Base-by-base conservation (phyloP, 2,113 vertebrate genomes). In the Acanthisitta chloris region DNA sequence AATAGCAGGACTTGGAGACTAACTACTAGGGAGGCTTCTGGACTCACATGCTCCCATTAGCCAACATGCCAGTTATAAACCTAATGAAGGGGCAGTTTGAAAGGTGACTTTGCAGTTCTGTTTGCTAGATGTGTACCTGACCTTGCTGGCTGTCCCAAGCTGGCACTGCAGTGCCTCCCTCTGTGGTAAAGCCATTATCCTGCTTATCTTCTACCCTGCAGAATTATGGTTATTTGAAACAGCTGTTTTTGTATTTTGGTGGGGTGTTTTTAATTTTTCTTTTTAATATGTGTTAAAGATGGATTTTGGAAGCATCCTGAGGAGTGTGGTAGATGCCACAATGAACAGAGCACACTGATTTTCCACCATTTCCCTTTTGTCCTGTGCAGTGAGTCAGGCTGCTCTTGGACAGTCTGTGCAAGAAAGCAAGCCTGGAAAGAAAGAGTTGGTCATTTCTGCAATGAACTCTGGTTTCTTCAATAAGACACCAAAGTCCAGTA, bases 331-430 rank as follows among this genome's bases (percentile, higher is more conserved):
- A 40, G 24, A 36, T 65, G 21, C 21, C 64, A 57, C 36, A 66
- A 66, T 5, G 24, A 40, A 26, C 3, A 52, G 36, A 36, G 17
- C 7, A 54, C 33, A 34, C 10, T 4, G 6, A 42, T 78, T 70
- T 90, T 40, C 26, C 21, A 48, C 52, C 12, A 17, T 46, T 59
- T 88, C 40, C 17, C 29, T 80, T 90, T 57, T 15, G 11, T 24
- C 15, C 25, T 17, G 31, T 23, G 46, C 33, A 83, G 43, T 1
- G 1, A 79, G n/a, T 16, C 10, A 3, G 49, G 55, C 6, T 0
- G 1, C 20, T 43, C 58, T 72, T 9, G 6, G 18, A 23, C 12
- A 55, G 40, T 33, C 33, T 28, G 62, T 65, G 36, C 28, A 72
- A 76, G 48, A 20, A 88, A 19, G 52, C 12, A 72, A 72, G 61